Evolutionary conservation across 2,113 vertebrate genomes (phyloP).

Genomic region (Leucopternis melanops): DNA sequence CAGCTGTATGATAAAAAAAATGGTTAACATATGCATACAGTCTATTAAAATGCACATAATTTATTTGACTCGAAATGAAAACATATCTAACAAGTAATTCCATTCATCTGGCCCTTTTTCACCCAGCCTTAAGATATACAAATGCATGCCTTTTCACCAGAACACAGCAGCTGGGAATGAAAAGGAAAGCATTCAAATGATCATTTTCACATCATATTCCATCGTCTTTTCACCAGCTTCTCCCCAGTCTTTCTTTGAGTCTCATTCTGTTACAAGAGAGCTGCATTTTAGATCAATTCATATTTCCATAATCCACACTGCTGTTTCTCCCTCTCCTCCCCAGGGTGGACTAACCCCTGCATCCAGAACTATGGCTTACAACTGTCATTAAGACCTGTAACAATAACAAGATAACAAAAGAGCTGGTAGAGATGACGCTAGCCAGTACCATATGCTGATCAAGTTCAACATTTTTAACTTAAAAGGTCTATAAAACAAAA

Average conservation of each 20-base stretch:
- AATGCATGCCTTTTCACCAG: constrained; percentile 84
- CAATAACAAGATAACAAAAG: constrained; percentile 97
- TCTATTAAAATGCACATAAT: constrained; percentile 80
- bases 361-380: constrained; percentile 91
- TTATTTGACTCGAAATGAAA: constrained; percentile 70
- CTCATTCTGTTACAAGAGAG: constrained; percentile 82
- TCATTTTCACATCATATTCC: constrained; percentile 89
- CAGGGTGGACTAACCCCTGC: constrained; percentile 93
- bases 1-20: constrained; percentile 48
- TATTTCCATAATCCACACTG: constrained; percentile 99
- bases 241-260: constrained; percentile 89
- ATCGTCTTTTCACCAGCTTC: constrained; percentile 81
- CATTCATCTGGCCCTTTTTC: constrained; percentile 75
- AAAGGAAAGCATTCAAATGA: constrained; percentile 85
- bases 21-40: constrained; percentile 64
- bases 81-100: constrained; percentile 76
- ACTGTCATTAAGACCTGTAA: constrained; percentile 95
- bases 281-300: constrained; percentile 92
- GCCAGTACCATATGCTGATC: constrained; percentile 92
- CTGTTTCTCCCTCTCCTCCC: constrained; percentile 86
- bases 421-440: constrained; percentile 81
- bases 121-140: constrained; percentile 78
- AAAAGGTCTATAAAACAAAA: constrained; percentile 77
- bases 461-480: constrained; percentile 60
- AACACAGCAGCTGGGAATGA: constrained; percentile 92